These are phyloP conservation scores for Chaetops frenatus DNA, from an alignment of 2,113 vertebrate genomes.

Conservation along the genomic window DNA sequence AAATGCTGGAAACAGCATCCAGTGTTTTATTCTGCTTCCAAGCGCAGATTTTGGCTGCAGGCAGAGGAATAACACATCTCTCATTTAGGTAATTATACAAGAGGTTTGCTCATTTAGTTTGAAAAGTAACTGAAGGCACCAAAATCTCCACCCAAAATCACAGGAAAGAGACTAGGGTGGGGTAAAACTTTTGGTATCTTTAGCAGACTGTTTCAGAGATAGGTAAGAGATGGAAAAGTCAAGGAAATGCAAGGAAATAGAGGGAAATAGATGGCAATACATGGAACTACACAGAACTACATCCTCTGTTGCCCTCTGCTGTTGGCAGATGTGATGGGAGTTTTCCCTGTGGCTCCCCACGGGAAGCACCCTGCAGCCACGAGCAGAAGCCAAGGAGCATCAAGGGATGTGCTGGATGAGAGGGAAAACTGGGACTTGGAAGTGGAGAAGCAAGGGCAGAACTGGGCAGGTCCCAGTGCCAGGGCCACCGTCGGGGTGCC, in stretches of 20 bases:
- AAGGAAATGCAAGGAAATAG: background rate
- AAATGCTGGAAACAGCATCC: background rate
- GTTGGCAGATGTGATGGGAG: background rate
- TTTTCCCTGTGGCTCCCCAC: fast-evolving
- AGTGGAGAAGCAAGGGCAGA: background rate
- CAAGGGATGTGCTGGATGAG: background rate
- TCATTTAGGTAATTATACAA: background rate
- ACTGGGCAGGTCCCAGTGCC: background rate
- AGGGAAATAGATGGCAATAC: background rate
- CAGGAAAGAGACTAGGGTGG: background rate
- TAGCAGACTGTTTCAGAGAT: background rate
- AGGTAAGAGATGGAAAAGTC: background rate
- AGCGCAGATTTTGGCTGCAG: background rate
- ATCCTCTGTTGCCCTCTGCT: constrained; percentile 38
- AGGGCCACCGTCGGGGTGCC: fast-evolving
- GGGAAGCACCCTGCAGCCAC: background rate
- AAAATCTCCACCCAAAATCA: background rate
- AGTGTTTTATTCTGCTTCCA: background rate
- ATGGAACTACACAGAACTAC: no score
- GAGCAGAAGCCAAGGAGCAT: background rate
- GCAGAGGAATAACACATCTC: background rate
- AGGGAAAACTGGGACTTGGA: background rate
- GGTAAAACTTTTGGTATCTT: background rate
- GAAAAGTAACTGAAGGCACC: background rate
- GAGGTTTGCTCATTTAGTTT: background rate